These are phyloP conservation scores for Crenichthys baileyi DNA, from an alignment of 2,797 vertebrate species.

Conservation along the genomic window DNA sequence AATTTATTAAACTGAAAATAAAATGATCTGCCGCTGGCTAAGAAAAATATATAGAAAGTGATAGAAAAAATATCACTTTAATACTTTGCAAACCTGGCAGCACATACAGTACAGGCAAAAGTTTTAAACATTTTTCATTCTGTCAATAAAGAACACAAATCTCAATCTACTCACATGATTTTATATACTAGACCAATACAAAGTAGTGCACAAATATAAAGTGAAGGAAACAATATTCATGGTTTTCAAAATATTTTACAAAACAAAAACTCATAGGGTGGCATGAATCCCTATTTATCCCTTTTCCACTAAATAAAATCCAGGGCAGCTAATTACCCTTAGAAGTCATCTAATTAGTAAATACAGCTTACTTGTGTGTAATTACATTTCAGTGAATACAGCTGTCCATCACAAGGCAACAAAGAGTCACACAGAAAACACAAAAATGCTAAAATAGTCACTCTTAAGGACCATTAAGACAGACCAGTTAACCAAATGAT, in stretches of 20 bases:
- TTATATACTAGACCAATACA: not conserved
- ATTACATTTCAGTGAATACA: not conserved
- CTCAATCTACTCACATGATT: not conserved
- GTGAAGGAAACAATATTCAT: not conserved
- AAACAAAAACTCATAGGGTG: not conserved
- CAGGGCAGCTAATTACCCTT: too few relatives aligned
- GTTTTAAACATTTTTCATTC: not conserved
- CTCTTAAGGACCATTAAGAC: not conserved
- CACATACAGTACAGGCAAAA: not conserved
- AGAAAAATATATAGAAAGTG: conserved; percentile 23
- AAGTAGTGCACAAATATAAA: not conserved
- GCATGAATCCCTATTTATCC: not conserved
- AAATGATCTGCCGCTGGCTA: conserved; percentile 37
- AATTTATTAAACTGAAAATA: conserved; percentile 49
- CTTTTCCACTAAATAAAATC: not conserved
- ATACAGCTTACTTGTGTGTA: too few relatives aligned
- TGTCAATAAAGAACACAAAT: not conserved
- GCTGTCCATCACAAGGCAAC: not conserved
- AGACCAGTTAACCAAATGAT: not conserved
- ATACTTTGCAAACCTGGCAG: conserved; percentile 44
- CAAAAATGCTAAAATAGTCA: not conserved
- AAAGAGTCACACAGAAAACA: not conserved
- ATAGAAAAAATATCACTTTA: conserved; percentile 23
- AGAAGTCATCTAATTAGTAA: too few relatives aligned
- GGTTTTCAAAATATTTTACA: not conserved